These are phyloP conservation scores for Holothuria glaberrima DNA, from an alignment of 35 echinoderm and acorn worm species.

Conservation along the genomic window DNA sequence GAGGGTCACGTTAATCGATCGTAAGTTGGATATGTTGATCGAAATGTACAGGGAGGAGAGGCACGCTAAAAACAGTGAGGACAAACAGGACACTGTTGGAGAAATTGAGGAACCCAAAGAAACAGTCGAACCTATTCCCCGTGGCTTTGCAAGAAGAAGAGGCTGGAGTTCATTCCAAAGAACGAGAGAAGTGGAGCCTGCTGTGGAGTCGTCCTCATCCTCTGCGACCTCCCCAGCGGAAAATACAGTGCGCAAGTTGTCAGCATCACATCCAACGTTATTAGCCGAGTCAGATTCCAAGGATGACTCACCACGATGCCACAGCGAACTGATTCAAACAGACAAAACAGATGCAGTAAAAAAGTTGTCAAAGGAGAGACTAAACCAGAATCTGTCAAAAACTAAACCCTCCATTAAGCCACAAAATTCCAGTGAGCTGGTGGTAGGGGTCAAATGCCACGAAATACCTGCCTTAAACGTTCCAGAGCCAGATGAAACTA, in stretches of 20 bases:
- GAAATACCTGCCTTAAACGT: slow-evolving; percentile 52
- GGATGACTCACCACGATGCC: not conserved
- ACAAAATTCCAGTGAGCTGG: not conserved
- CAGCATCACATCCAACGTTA: slow-evolving; percentile 67
- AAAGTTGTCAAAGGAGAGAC: not conserved
- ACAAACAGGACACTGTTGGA: slow-evolving; percentile 12
- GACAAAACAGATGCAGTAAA: not conserved
- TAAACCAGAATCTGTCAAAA: not conserved
- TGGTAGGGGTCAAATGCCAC: slow-evolving; percentile 10
- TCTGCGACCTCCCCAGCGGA: slow-evolving; percentile 90
- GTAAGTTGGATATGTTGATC: slow-evolving; percentile 98
- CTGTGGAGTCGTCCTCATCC: slow-evolving; percentile 71
- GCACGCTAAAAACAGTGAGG: slow-evolving; percentile 67
- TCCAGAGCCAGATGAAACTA: slow-evolving; percentile 46
- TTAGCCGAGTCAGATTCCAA: slow-evolving; percentile 26
- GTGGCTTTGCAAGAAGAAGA: slow-evolving; percentile 72
- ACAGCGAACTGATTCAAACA: slow-evolving; percentile 22
- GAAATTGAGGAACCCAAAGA: slow-evolving; percentile 30
- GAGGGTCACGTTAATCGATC: slow-evolving; percentile 89
- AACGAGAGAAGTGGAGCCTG: slow-evolving; percentile 49
- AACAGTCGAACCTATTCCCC: slow-evolving; percentile 64
- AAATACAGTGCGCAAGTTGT: slow-evolving; percentile 61
- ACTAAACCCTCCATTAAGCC: not conserved
- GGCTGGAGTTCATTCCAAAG: slow-evolving; percentile 81
- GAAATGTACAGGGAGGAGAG: slow-evolving; percentile 95